These are phyloP conservation scores for Lutjanus erythropterus DNA, from an alignment of 2,113 vertebrate genomes.

Conservation along the genomic window DNA sequence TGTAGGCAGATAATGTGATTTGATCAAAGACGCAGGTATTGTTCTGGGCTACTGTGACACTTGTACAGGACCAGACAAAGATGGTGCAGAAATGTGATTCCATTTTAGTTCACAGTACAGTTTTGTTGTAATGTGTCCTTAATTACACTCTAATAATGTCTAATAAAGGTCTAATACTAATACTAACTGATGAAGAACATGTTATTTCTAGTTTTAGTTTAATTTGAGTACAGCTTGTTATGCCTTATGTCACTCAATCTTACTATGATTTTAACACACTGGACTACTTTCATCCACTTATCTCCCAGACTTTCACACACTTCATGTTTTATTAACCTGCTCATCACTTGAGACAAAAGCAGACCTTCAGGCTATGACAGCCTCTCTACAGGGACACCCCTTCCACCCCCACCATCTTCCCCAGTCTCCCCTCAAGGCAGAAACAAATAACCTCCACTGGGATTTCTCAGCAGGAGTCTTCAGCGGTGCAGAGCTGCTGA, in stretches of 20 bases:
- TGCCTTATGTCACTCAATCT: slow-evolving; percentile 29
- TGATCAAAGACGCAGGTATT: no score
- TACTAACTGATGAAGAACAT: no score
- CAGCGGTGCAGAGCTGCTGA: slow-evolving; percentile 35
- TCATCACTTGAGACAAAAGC: slow-evolving; percentile 59
- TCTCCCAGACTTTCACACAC: slow-evolving; percentile 31
- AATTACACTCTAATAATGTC: no score
- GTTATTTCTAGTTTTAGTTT: no score
- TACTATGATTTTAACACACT: slow-evolving; percentile 2
- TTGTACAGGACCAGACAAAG: no score
- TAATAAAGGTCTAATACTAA: no score
- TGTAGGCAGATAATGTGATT: no score
- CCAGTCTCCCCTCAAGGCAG: slow-evolving; percentile 24
- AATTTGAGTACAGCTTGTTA: no score
- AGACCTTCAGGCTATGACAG: slow-evolving; percentile 46
- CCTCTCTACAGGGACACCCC: background rate
- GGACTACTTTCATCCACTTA: background rate
- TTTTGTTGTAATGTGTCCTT: no score
- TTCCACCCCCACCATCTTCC: background rate
- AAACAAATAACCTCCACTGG: slow-evolving; percentile 56
- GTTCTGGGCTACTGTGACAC: no score
- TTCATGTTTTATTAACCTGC: slow-evolving; percentile 52
- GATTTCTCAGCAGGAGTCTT: slow-evolving; percentile 65
- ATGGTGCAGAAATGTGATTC: no score
- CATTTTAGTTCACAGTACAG: no score